Base-by-base conservation (phyloP, 2,797 vertebrate species). In the Gouania willdenowi region DNA sequence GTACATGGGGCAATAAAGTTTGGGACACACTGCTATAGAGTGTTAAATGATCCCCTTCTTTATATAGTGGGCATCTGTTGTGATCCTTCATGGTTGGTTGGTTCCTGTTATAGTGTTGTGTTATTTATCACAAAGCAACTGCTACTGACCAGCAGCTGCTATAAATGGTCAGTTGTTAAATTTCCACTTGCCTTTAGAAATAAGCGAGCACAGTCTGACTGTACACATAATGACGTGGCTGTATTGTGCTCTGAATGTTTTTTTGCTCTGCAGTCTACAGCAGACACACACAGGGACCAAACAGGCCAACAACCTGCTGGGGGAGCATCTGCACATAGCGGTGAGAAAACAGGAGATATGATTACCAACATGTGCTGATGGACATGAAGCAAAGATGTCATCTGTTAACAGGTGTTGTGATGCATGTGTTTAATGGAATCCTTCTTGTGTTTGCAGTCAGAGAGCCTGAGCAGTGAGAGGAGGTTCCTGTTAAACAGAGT, bases 281-380 rank as follows among this genome's bases (percentile, higher is more conserved):
- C 86, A 89, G 33, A 86, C 70, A 11, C 85, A 85, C 36, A 52
- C 55, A 49, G 84, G 71, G 35, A 79, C 75, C 38, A 83, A 81
- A 38, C 79, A 86, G 41, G 56, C 72, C 64, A 83, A 82, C 25
- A 68, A 58, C 44, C 25, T 75, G 32, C 66, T 88, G 38, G 84
- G 84, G 26, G 81, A 87, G 51, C 82, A 88, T 34, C 54, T 88
- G 7, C 81, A 87, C 16, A 66, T 77, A 49, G 79, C 73, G 59
- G 89, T 89, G 58, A 88, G 82, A 56, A 42, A 54, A 22, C 6
- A 1, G 3, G 1, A 14, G 0, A 36, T 39, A n/a, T 23, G 10
- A 2, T n/a, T n/a, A n/a, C n/a, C n/a, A n/a, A n/a, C n/a, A 20
- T 8, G 10, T 1, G 5, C 10, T 10, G 10, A 10, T 10, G 10